Base-by-base conservation (phyloP, 1,140 invertebrate genomes). In the Aleiodes sp. region DNA sequence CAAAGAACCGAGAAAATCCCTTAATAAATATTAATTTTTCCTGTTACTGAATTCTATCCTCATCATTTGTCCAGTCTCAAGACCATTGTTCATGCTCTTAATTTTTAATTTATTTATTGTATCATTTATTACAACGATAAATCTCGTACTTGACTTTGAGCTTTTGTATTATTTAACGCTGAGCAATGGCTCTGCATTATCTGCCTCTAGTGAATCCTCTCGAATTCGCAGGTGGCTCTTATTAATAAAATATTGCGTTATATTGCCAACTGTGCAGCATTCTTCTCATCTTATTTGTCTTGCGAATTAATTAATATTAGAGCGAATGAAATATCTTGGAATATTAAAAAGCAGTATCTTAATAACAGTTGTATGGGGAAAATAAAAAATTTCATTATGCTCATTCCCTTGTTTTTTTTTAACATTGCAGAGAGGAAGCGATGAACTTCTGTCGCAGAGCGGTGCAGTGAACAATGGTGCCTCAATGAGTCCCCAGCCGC, bases 401-500 rank as follows among this genome's bases (percentile, higher is more conserved):
- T 52, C 3, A 12, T 52, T 52, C 21, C 8, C 10, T 43, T 52
- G 57, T 72, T 73, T 76, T 71, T 75, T 80, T 76, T 86, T 87
- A 87, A 80, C 87, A 82, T 94, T 94, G 8, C 92, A 97, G 96
- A 94, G 96, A 89, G 95, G 95, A 88, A 96, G 94, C 84, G 96
- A 97, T 90, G 95, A 96, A 90, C 91, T 97, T 86, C 89, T 96
- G 87, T 95, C 94, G 84, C 94, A 96, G 89, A 93, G 93, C 86
- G 92, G 92, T 82, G 93, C 94, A 88, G 94, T 96, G 82, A 96
- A 95, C 90, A 96, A 96, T 90, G 95, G 95, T 78, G 93, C 94
- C 85, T 92, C 92, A 77, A 90, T 92, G 87, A 91, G 89, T 83
- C 90, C 91, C 14, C 89, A 90, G 75, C 90, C 92, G 74, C 93